Evolutionary conservation across 2,113 vertebrate species (phyloP).

Genomic region (Dermatemys mawii): DNA sequence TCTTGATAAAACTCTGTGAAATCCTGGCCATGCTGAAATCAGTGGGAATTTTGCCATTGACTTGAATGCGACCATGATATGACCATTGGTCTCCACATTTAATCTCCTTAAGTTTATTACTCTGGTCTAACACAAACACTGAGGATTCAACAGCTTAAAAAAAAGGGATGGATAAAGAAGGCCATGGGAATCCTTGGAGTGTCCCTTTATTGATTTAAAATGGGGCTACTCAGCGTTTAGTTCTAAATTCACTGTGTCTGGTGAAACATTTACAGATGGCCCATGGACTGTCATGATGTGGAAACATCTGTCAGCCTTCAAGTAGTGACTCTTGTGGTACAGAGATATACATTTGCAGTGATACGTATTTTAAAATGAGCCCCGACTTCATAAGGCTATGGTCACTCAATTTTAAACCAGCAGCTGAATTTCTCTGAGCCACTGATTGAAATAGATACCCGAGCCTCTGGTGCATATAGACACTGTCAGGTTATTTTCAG

Average conservation of each 20-base stretch:
- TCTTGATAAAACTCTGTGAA: not conserved
- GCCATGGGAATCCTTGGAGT: not conserved
- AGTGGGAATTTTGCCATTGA: not conserved
- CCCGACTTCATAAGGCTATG: not conserved
- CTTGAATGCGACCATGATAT: not conserved
- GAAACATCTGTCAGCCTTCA: not conserved
- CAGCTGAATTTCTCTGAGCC: not conserved
- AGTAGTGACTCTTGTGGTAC: not conserved
- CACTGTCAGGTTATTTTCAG: accelerated
- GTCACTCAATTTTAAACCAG: not conserved
- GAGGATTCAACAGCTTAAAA: not conserved
- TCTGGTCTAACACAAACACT: not conserved
- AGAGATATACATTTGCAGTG: not conserved
- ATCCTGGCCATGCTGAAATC: not conserved
- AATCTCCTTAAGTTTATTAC: not conserved
- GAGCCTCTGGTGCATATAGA: not conserved
- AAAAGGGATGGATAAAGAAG: not conserved
- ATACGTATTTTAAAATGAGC: not conserved
- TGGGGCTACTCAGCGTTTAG: not conserved
- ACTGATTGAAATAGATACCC: not conserved
- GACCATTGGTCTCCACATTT: not conserved
- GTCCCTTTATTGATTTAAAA: not conserved
- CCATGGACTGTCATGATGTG: not conserved
- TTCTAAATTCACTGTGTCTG: not conserved
- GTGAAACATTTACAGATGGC: not conserved